Conservation (phyloP, 2,797 vertebrate species). For the Cynodonichthys magdalenae region DNA sequence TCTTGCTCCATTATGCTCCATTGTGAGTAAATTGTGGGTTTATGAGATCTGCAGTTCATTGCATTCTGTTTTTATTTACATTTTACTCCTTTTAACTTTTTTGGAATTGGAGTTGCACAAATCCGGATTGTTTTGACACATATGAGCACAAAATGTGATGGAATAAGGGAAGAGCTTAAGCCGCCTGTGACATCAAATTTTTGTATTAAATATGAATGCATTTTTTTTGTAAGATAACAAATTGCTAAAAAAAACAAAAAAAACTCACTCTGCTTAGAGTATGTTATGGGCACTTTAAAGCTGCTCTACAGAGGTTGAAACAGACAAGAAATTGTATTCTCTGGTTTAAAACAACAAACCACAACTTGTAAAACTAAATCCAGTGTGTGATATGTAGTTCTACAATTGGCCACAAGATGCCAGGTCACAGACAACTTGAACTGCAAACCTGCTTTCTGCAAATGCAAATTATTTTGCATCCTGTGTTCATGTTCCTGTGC, state of each 20-base stretch:
- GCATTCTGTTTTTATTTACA: too few relatives aligned
- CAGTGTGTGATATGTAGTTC: slow-evolving; percentile 7
- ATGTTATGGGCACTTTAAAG: too few relatives aligned
- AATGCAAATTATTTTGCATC: not conserved
- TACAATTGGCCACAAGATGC: slow-evolving; percentile 22
- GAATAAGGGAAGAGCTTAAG: not conserved
- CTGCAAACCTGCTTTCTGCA: not conserved
- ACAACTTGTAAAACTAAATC: not conserved
- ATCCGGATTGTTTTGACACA: slow-evolving; percentile 16
- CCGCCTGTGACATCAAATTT: too few relatives aligned
- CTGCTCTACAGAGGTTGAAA: not conserved
- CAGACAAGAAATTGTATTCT: too few relatives aligned
- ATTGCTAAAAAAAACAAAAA: too few relatives aligned
- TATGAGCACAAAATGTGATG: slow-evolving; percentile 8
- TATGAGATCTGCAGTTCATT: too few relatives aligned
- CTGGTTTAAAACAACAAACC: not conserved
- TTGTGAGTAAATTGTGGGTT: too few relatives aligned
- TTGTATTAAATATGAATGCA: too few relatives aligned
- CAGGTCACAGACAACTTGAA: slow-evolving; percentile 10
- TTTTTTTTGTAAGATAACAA: too few relatives aligned
- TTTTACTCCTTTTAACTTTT: too few relatives aligned
- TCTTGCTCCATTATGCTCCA: not conserved
- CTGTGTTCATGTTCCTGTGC: not conserved
- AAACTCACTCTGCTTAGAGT: too few relatives aligned
- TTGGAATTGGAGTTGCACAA: too few relatives aligned